phyloP scores from a whole-genome alignment of 2,113 vertebrate genomes.

The Addax nasomaculatus region DNA sequence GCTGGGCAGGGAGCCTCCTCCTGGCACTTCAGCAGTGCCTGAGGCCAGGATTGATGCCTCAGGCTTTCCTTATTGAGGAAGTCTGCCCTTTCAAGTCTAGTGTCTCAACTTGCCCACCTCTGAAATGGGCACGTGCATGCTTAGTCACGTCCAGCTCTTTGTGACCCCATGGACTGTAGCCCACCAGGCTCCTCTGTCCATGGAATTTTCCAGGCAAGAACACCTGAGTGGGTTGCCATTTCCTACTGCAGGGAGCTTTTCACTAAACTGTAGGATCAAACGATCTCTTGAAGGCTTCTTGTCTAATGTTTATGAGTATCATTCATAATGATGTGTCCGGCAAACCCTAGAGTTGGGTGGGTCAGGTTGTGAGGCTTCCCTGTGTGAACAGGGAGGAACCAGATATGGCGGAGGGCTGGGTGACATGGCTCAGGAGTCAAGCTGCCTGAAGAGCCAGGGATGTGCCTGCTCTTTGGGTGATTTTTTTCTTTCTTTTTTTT shows the following conservation, averaged over 20 bases:
- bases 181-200: background rate
- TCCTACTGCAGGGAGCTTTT: background rate
- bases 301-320: background rate
- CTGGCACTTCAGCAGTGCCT: background rate
- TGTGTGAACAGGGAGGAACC: background rate
- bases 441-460: rapidly evolving
- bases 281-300: background rate
- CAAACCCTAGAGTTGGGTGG: background rate
- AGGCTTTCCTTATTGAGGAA: background rate
- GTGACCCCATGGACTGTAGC: background rate
- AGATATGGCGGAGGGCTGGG: background rate
- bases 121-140: background rate
- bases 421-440: background rate
- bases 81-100: background rate
- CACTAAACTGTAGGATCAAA: background rate
- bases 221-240: background rate
- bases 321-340: rapidly evolving
- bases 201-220: background rate
- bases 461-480: background rate
- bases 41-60: background rate
- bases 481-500: background rate
- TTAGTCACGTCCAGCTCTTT: background rate
- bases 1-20: background rate
- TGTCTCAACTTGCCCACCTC: background rate
- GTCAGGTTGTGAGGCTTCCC: background rate